Base-by-base conservation (phyloP, 1,140 invertebrate species). In the Drosophila elegans region DNA sequence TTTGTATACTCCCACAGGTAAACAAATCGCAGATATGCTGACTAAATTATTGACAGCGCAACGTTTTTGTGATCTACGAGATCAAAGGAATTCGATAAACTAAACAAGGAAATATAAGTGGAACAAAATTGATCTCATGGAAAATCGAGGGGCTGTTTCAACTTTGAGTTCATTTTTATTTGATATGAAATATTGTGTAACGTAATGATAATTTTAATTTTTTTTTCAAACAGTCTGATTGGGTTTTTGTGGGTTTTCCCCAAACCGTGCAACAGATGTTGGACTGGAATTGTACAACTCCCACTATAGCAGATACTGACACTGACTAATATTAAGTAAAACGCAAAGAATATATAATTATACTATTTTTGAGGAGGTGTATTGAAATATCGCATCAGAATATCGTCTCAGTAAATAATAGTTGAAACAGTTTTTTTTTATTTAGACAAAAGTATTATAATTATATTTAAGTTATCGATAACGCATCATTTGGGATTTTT, bases 171-270 rank as follows among this genome's bases (percentile, higher is more conserved):
- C 10, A 9, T 44, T 21, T 42, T 21, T 44, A 9, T 44, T 16
- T 44, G 9, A 16, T 16, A 16, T 10, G 41, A 44, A 44, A 44
- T 16, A 44, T 21, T 16, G 41, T 9, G 16, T 44, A 16, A 44
- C 41, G 13, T 44, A 44, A 44, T n/a, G n/a, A n/a, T n/a, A n/a
- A 21, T 44, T 44, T 44, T 16, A 21, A 9, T 44, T 44, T 42
- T 13, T 7, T n/a, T 4, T 12, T 39, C 6, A 16, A 13, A 21
- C 41, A 16, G 41, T 16, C 7, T 44, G 41, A 3, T 16, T 44
- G 13, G 41, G 41, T 44, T 44, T 44, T 44, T 44, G 41, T 44
- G 41, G 41, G 41, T 21, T 44, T 44, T 44, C 41, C 13, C 13
- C 9, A 44, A 44, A 16, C 13, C 41, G 2, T 16, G 41, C 13